These are phyloP conservation scores for Gari tellinella DNA, from an alignment of 2,888 invertebrate genomes.

Conservation along the genomic window DNA sequence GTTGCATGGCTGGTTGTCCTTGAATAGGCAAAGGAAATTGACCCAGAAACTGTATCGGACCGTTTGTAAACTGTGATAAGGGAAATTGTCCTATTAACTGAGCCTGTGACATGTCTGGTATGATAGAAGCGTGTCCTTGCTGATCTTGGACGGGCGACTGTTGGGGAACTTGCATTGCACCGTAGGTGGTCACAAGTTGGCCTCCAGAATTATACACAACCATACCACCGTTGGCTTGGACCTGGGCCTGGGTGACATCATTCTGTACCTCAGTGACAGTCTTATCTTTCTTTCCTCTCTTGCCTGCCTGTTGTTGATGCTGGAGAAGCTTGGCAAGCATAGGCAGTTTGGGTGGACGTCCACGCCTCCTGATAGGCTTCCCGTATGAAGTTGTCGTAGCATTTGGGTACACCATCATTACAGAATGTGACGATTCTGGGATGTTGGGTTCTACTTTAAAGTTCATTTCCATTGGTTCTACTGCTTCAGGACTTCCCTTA, in stretches of 20 bases:
- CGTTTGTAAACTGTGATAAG: slow-evolving; percentile 49
- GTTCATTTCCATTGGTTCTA: neutral
- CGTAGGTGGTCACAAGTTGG: slow-evolving; percentile 41
- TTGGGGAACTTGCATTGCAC: slow-evolving; percentile 2
- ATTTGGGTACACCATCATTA: slow-evolving; percentile 78
- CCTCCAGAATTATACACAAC: slow-evolving; percentile 51
- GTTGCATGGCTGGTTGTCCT: slow-evolving; percentile 29
- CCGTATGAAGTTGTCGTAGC: slow-evolving; percentile 61
- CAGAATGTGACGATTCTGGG: slow-evolving; percentile 56
- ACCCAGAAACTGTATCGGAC: slow-evolving; percentile 57
- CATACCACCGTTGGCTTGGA: slow-evolving; percentile 48
- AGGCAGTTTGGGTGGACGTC: slow-evolving; percentile 75
- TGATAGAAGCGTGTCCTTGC: slow-evolving; percentile 9
- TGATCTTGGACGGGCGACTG: neutral
- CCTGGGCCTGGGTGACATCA: slow-evolving; percentile 10
- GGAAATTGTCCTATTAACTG: slow-evolving; percentile 54
- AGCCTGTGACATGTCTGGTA: slow-evolving; percentile 52
- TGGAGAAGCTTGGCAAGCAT: slow-evolving; percentile 70
- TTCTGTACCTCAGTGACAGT: slow-evolving; percentile 6
- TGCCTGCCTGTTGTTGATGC: slow-evolving; percentile 37
- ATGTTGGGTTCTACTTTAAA: slow-evolving; percentile 5
- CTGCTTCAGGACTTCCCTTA: neutral
- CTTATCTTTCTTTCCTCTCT: slow-evolving; percentile 23
- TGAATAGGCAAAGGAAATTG: slow-evolving; percentile 45
- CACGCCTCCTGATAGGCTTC: slow-evolving; percentile 70